phyloP scores from a whole-genome alignment of 2,888 invertebrate genomes.

The Rhagophthalmus giganteus region DNA sequence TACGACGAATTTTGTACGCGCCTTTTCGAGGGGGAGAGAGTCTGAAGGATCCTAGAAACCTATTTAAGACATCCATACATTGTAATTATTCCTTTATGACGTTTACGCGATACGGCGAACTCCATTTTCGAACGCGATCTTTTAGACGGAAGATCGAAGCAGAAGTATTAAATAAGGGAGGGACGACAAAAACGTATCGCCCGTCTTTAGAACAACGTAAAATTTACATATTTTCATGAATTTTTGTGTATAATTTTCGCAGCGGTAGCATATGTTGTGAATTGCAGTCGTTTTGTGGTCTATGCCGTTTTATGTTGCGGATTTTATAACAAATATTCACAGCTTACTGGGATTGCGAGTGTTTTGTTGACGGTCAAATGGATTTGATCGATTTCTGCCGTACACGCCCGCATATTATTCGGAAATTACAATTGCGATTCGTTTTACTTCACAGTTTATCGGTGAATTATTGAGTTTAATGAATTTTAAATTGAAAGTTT shows the following conservation, averaged over 20 bases:
- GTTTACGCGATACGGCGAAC: conserved; percentile 1
- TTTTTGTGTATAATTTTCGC: conserved; percentile 29
- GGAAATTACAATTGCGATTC: conserved; percentile 7
- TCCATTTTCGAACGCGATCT: conserved; percentile 12
- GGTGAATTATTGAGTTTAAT: too few relatives aligned
- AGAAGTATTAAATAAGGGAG: conserved; percentile 7
- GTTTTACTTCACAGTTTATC: too few relatives aligned
- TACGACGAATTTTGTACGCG: conserved; percentile 24
- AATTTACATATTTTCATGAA: conserved; percentile 31
- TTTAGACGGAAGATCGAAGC: conserved; percentile 18
- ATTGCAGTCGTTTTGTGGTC: conserved; percentile 29
- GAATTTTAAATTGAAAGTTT: too few relatives aligned
- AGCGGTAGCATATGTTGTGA: conserved; percentile 26
- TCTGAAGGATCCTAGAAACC: conserved; percentile 20
- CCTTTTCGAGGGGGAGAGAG: conserved; percentile 22
- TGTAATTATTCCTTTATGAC: conserved; percentile 26
- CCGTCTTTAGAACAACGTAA: conserved; percentile 20
- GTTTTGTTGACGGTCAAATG: conserved; percentile 12
- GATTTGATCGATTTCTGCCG: conserved; percentile 12
- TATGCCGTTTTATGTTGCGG: conserved; percentile 11
- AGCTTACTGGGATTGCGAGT: conserved; percentile 12
- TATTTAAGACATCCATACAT: conserved; percentile 24
- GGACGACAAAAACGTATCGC: conserved; percentile 11
- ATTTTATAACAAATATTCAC: conserved; percentile 14
- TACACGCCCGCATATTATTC: conserved; percentile 10